Evolutionary conservation across 2,888 invertebrate species (phyloP).

Genomic region (Drosophila neonasuta): DNA sequence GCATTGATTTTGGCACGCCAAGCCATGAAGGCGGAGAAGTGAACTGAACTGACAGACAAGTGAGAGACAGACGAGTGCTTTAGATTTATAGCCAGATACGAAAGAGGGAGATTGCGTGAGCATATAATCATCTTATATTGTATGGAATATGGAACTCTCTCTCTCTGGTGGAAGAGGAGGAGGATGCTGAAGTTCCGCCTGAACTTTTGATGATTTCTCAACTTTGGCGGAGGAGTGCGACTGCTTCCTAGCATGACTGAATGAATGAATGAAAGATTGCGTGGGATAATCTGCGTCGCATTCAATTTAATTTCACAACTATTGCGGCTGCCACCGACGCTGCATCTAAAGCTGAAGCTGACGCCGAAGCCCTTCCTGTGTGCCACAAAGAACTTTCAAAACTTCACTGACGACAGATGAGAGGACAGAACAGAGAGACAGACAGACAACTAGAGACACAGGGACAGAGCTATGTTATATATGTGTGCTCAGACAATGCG

Average conservation of each 20-base stretch:
- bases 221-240: conserved; percentile 51
- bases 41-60: conserved; percentile 25
- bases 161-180: not conserved
- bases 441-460: conserved; percentile 14
- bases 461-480: not conserved
- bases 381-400: conserved; percentile 58
- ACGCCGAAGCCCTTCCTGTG: conserved; percentile 60
- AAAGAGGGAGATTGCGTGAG: conserved; percentile 59
- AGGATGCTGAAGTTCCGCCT: conserved; percentile 50
- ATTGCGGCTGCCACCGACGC: conserved; percentile 59
- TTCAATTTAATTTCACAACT: conserved; percentile 78
- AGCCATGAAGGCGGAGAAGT: conserved; percentile 13
- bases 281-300: conserved; percentile 76
- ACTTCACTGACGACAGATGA: conserved; percentile 39
- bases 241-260: conserved; percentile 29
- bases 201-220: conserved; percentile 68
- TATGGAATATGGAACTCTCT: conserved; percentile 14
- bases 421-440: conserved; percentile 23
- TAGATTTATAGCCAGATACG: conserved; percentile 67
- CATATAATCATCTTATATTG: conserved; percentile 67
- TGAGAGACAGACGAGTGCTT: conserved; percentile 35
- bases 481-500: conserved; percentile 23
- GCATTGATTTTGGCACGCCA: conserved; percentile 71
- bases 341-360: conserved; percentile 3
- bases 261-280: conserved; percentile 73